Base-by-base conservation (phyloP, 1,140 invertebrate species). In the Drosophila ironensis region DNA sequence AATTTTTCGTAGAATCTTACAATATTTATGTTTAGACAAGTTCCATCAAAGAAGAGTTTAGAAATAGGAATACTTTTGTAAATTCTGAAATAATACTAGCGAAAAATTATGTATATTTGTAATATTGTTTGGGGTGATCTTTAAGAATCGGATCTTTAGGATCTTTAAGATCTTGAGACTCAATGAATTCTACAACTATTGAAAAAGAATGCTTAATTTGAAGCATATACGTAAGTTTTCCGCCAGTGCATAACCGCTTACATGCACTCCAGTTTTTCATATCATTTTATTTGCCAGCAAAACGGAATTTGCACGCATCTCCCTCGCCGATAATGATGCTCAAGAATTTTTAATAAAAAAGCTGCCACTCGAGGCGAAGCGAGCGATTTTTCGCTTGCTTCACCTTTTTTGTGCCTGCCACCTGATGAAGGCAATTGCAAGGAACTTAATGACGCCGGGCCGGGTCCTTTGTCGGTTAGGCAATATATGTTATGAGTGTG, bases 331-430 rank as follows among this genome's bases (percentile, higher is more conserved):
- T 64, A 64, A 64, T 64, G 60, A 64, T 64, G 56, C 60, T 40
- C 56, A 64, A 48, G 60, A 64, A 64, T 64, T 63, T 64, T 64
- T 64, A 64, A 64, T 64, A 64, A 64, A 64, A 25, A 60, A 30
- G 27, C 25, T 22, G 22, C 22, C 38, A 17, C 11, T 8, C 11
- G n/a, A 25, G 17, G 9, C 11, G n/a, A 25, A n/a, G 9, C 11
- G 7, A 19, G 28, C 11, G 11, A 12, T 11, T 33, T 6, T 9
- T 3, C 9, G 5, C 54, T 14, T 11, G 4, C 14, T 44, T 37
- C 14, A 12, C 30, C 11, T 33, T 12, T 14, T 33, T 33, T 14
- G n/a, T 12, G 2, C 30, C 30, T 14, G 11, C 3, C 44, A 17
- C n/a, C 11, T 57, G 60, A 64, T 64, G 57, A 64, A 6, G 60